Evolutionary conservation across 2,888 invertebrate species (phyloP).

Genomic region (Aphelenchoides bicaudatus): DNA sequence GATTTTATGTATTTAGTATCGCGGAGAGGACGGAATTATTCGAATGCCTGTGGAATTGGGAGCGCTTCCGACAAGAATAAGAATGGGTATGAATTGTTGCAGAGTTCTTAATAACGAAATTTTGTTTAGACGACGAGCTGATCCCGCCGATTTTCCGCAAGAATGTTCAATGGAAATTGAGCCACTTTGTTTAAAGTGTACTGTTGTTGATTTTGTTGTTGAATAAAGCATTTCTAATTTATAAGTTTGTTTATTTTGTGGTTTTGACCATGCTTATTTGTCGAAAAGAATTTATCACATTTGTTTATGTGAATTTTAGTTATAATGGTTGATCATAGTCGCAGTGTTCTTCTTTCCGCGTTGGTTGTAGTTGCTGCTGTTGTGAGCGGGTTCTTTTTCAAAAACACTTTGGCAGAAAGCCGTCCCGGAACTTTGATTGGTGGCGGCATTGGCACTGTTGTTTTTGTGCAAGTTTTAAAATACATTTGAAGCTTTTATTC

Average conservation of each 20-base stretch:
- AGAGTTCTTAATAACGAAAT: background rate
- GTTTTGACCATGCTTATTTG: background rate
- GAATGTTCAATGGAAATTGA: conserved; percentile 35
- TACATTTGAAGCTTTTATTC: background rate
- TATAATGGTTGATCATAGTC: conserved; percentile 31
- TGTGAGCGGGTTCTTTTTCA: conserved; percentile 35
- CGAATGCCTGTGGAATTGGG: conserved; percentile 34
- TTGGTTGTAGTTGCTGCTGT: conserved; percentile 21
- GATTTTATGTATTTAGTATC: conserved; percentile 34
- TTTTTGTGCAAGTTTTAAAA: background rate
- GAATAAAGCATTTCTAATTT: background rate
- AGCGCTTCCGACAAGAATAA: conserved; percentile 38
- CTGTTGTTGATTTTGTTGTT: background rate
- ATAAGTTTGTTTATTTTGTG: background rate
- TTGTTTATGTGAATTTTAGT: conserved; percentile 25
- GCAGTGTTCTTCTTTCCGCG: conserved; percentile 32
- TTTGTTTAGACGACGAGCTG: conserved; percentile 41
- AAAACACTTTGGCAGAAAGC: conserved; percentile 26
- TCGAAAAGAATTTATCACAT: conserved; percentile 26
- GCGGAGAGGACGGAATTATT: conserved; percentile 40
- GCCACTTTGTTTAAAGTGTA: conserved; percentile 25
- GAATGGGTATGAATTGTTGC: conserved; percentile 24
- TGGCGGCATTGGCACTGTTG: conserved; percentile 7
- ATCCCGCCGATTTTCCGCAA: conserved; percentile 33
- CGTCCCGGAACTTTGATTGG: conserved; percentile 38